Conservation (phyloP, 2,797 vertebrate genomes). For the Phrynocephalus guinanensis region DNA sequence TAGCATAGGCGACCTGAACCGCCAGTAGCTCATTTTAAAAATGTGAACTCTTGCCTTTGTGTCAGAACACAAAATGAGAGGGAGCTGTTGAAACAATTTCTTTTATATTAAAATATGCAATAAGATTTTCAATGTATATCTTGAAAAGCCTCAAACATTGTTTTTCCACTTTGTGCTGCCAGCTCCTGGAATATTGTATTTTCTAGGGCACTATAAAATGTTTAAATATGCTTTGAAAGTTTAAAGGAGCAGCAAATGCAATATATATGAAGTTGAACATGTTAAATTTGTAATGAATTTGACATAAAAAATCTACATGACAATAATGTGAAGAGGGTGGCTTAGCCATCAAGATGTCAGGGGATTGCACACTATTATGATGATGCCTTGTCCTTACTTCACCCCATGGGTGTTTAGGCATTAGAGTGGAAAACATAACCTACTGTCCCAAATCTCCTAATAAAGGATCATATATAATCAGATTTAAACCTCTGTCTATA, state of each 20-base stretch:
- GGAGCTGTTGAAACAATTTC: background rate
- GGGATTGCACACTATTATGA: slow-evolving; percentile 55
- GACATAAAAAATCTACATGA: slow-evolving; percentile 9
- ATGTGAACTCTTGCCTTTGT: background rate
- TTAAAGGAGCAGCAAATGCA: slow-evolving; percentile 48
- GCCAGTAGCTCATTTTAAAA: background rate
- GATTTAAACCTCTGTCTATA: background rate
- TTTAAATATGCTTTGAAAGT: slow-evolving; percentile 48
- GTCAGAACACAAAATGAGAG: background rate
- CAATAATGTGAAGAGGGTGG: slow-evolving; percentile 25
- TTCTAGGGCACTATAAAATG: slow-evolving; percentile 37
- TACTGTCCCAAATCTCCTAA: slow-evolving; percentile 36
- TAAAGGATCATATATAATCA: background rate
- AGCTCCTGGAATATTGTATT: slow-evolving; percentile 12
- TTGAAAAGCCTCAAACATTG: background rate
- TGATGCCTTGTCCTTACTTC: slow-evolving; percentile 68
- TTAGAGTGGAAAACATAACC: slow-evolving; percentile 54
- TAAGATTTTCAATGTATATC: background rate
- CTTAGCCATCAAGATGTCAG: slow-evolving; percentile 50
- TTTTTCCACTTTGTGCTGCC: background rate
- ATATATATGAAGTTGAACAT: slow-evolving; percentile 26
- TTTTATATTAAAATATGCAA: slow-evolving; percentile 43
- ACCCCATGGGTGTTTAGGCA: slow-evolving; percentile 57
- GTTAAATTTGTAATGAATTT: slow-evolving; percentile 52
- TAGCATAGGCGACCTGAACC: background rate